Percentiles rank a stretch among this genome's conserved stretches.
Conservation (phyloP, 2,888 invertebrate genomes). For the Agonopterix arenella region DNA sequence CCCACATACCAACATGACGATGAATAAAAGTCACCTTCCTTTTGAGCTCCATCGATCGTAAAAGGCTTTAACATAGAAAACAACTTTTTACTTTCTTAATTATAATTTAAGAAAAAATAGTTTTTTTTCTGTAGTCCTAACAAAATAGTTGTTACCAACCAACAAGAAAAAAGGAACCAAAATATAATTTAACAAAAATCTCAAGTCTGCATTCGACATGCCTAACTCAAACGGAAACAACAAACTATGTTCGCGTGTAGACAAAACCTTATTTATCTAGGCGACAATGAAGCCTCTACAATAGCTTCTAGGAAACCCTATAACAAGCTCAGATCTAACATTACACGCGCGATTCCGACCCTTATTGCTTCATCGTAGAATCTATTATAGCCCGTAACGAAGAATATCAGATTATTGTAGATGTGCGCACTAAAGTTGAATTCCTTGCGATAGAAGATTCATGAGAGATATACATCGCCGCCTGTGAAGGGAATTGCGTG, state of each 20-base stretch:
- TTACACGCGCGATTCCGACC: conserved; percentile 19
- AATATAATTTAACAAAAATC: too few species aligned
- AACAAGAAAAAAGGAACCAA: too few species aligned
- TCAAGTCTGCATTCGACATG: not conserved
- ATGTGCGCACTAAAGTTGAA: conserved; percentile 25
- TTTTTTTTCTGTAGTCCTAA: too few species aligned
- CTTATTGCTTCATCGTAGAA: conserved; percentile 28
- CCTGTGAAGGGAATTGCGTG: conserved; percentile 7
- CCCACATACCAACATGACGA: too few species aligned
- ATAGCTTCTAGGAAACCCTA: conserved; percentile 52
- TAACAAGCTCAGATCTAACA: conserved; percentile 25
- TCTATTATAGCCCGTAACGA: conserved; percentile 28
- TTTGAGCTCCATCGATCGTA: too few species aligned
- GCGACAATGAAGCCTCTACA: conserved; percentile 47
- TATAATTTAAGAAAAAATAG: too few species aligned
- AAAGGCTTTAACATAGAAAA: too few species aligned
- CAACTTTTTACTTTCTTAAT: too few species aligned
- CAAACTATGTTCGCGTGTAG: conserved; percentile 22
- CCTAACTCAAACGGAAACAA: conserved; percentile 1
- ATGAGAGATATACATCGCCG: conserved; percentile 18
- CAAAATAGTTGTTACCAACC: too few species aligned
- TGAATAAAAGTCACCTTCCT: too few species aligned
- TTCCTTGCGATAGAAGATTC: conserved; percentile 7
- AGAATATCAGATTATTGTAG: conserved; percentile 33
- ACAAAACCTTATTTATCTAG: conserved; percentile 35